A percentile compares a stretch with the other conserved stretches of the same genome.
These are phyloP conservation scores for Microplitis mediator DNA, from an alignment of 1,140 invertebrate species.

Conservation along the genomic window DNA sequence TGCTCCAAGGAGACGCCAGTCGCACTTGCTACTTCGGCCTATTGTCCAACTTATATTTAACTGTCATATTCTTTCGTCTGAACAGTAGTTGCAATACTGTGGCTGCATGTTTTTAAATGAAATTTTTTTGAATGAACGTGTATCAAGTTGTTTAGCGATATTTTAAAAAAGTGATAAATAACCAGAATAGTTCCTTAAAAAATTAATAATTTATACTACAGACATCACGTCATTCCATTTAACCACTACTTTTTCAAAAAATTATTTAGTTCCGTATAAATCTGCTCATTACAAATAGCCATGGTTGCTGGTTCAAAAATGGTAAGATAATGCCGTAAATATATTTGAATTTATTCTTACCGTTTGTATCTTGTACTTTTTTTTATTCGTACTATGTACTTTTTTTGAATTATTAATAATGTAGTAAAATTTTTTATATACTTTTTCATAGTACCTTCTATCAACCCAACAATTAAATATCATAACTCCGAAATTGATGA, in stretches of 20 bases:
- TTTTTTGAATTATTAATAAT: neutral
- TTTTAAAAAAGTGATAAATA: too few species aligned
- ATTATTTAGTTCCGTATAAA: neutral
- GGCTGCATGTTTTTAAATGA: neutral
- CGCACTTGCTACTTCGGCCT: conserved; percentile 50
- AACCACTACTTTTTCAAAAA: neutral
- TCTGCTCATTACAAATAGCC: conserved; percentile 8
- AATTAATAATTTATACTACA: neutral
- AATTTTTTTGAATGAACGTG: neutral
- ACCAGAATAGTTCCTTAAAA: too few species aligned
- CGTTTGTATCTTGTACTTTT: neutral
- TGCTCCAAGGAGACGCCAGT: conserved; percentile 39
- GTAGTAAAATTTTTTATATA: too few species aligned
- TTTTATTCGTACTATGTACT: neutral
- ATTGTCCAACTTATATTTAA: conserved; percentile 46
- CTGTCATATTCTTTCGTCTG: neutral
- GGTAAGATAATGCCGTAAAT: conserved; percentile 40
- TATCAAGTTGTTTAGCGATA: neutral
- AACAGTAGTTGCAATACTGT: neutral
- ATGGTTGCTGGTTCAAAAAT: conserved; percentile 52
- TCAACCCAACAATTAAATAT: too few species aligned
- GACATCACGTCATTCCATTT: neutral
- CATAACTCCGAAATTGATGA: too few species aligned
- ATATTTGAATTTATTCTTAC: neutral
- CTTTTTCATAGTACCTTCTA: too few species aligned